A percentile compares a stretch with the other conserved stretches of the same genome.
Conservation (phyloP, 1,140 invertebrate genomes). For the Portunus trituberculatus region DNA sequence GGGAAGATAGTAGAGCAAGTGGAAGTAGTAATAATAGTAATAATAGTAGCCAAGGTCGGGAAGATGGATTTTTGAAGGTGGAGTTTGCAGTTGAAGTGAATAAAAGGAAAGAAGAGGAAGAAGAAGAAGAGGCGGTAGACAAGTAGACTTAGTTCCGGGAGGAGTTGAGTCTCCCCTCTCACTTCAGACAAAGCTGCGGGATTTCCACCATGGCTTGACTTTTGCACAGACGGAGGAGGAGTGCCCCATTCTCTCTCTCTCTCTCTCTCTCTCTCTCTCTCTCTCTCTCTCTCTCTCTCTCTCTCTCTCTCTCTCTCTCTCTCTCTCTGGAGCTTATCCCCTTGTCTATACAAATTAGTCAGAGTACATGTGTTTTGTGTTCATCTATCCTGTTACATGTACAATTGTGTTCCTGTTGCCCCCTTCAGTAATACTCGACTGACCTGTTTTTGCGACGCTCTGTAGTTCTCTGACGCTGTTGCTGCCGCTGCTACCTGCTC, state of each 20-base stretch:
- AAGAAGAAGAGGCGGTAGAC: neutral
- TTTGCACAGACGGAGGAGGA: neutral
- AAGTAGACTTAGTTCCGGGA: neutral
- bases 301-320: neutral
- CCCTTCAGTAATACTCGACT: neutral
- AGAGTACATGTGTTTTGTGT: neutral
- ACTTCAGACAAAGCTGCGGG: neutral
- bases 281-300: constrained; percentile 47
- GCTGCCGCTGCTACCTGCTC: too few relatives aligned
- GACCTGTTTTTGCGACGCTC: neutral
- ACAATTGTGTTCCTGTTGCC: neutral
- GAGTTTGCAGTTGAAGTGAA: neutral
- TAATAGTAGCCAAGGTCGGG: neutral
- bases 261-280: constrained; percentile 41
- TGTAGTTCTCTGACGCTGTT: neutral
- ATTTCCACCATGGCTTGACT: neutral
- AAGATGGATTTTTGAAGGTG: neutral
- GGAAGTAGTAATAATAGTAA: too few relatives aligned
- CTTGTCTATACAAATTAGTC: too few relatives aligned
- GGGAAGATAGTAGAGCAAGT: too few relatives aligned
- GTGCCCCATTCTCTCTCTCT: constrained; percentile 48
- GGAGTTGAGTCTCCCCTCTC: neutral
- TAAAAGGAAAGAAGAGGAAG: neutral
- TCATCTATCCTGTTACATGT: neutral
- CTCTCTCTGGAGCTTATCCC: too few relatives aligned